phyloP scores from a whole-genome alignment of 2,797 vertebrate genomes.

The Parambassis ranga region DNA sequence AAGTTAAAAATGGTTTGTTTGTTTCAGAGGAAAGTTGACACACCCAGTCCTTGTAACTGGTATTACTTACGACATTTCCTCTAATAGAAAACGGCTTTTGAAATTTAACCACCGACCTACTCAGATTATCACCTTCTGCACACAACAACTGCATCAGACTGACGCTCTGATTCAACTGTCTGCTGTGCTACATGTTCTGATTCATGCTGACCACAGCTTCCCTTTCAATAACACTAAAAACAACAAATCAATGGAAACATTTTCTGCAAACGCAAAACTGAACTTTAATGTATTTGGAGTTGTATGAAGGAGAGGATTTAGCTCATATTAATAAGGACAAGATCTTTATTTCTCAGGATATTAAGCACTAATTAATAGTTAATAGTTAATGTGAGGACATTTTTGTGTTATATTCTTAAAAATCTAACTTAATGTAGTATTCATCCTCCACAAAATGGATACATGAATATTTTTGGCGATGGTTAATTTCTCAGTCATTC shows the following conservation, averaged over 20 bases:
- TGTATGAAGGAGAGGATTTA: too few relatives aligned
- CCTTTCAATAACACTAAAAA: not conserved
- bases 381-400: too few relatives aligned
- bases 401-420: too few relatives aligned
- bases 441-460: not conserved
- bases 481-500: constrained; percentile 30
- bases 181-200: constrained; percentile 17
- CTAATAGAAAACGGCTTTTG: constrained; percentile 83
- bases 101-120: constrained; percentile 70
- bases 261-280: too few relatives aligned
- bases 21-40: constrained; percentile 86
- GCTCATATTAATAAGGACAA: too few relatives aligned
- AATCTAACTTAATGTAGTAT: not conserved
- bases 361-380: too few relatives aligned
- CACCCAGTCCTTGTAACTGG: constrained; percentile 84
- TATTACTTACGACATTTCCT: constrained; percentile 86
- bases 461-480: constrained; percentile 11
- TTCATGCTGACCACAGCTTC: constrained; percentile 3
- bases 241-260: not conserved
- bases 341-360: too few relatives aligned
- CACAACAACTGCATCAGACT: constrained; percentile 12
- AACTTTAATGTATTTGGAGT: too few relatives aligned
- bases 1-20: constrained; percentile 89
- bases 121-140: constrained; percentile 47
- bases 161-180: not conserved